Evolutionary conservation across 2,888 invertebrate genomes (phyloP).

Genomic region (Leptinotarsa rubiginosa): DNA sequence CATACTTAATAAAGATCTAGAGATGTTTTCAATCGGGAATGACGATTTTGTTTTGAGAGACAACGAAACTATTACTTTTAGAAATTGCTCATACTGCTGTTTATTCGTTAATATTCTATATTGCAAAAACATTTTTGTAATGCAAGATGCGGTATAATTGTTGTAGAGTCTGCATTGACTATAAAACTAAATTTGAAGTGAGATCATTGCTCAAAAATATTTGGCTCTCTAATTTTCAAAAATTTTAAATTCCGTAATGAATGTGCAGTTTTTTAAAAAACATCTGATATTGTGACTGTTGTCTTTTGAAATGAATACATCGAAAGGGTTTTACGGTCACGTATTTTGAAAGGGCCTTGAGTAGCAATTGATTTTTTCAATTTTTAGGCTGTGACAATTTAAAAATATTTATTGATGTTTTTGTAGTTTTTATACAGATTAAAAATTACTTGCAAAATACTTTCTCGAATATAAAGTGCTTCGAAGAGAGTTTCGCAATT

Average conservation of each 20-base stretch:
- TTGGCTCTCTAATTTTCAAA: conserved; percentile 36
- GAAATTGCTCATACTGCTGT: not conserved
- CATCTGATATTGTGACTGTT: conserved; percentile 1
- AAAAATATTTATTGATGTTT: conserved; percentile 56
- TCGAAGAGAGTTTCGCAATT: conserved; percentile 2
- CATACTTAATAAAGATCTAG: not conserved
- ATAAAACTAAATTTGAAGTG: conserved; percentile 29
- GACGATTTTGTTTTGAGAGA: conserved; percentile 2
- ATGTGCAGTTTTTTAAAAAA: not conserved
- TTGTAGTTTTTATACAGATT: conserved; percentile 50
- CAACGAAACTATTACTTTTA: not conserved
- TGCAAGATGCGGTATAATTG: not conserved
- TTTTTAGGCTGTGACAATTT: conserved; percentile 60
- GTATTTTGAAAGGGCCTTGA: conserved; percentile 30
- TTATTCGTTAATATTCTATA: too few species aligned
- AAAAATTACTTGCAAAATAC: conserved; percentile 35
- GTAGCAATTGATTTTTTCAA: conserved; percentile 51
- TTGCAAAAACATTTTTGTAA: too few species aligned
- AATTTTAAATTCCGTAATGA: conserved; percentile 10
- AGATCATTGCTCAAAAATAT: conserved; percentile 43
- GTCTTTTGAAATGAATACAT: conserved; percentile 8
- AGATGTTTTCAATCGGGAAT: not conserved
- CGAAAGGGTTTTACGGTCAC: conserved; percentile 14
- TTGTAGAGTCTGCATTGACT: conserved; percentile 32
- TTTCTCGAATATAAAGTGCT: conserved; percentile 27